Evolutionary conservation across 1,140 invertebrate species (phyloP), one percentile per base, ranked within the genome.

Genomic region (Centruroides sculpturatus): DNA sequence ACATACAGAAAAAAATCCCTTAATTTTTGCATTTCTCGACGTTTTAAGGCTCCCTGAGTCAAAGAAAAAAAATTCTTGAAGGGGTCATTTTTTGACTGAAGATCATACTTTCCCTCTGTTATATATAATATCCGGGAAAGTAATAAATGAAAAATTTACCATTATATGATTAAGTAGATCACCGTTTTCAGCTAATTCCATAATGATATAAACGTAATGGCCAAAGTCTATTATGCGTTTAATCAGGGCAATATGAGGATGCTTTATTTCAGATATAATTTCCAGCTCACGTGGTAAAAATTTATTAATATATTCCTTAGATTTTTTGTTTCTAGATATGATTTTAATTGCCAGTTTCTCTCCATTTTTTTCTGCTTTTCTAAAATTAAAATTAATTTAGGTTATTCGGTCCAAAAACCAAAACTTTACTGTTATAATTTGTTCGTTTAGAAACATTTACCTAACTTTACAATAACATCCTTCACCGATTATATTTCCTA

Each of bases 231-330:
- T 70, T 13, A 82, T 74, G 56, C 77, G 72, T 58, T 73, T 72
- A 7, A 79, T 73, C 75, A 3, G 77, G 76, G 93, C 86, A n/a
- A 95, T 89, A 72, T 93, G 84, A 8, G 68, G 68, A 77, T 94
- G 90, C 70, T 87, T 83, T 59, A 94, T 84, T 73, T 87, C 85
- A 6, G 86, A 89, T 62, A 93, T 76, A 64, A 93, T 89, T 60
- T 92, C 84, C 55, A 94, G 76, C 77, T 96, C 91, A 41, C 91
- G 81, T 9, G 90, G 90, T 69, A 95, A 87, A 74, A 94, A 93
- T 72, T 90, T 91, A 60, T 88, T 82, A 62, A 87, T 77, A 74
- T 91, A 93, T 9, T 66, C 66, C 0, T 47, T n/a, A 2, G 66
- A 66, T 23, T 59, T 34, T 36, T 60, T 57, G 5, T 51, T 53